Evolutionary conservation across 35 echinoderm and acorn worm species (phyloP).

Genomic region (Apostichopus californicus): DNA sequence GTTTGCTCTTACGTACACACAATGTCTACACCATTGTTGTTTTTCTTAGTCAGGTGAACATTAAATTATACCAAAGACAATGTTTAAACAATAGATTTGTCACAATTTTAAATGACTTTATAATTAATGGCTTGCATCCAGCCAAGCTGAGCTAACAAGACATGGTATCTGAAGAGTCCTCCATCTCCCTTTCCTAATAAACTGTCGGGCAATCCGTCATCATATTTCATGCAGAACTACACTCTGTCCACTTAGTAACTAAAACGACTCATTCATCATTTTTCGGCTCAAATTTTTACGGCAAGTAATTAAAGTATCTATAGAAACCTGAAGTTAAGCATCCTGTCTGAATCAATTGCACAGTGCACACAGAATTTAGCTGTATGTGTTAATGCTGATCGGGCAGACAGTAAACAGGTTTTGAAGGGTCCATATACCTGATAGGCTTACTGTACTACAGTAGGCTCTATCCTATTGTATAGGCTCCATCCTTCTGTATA

Average conservation of each 20-base stretch:
- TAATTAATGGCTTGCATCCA: background rate
- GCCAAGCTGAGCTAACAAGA: background rate
- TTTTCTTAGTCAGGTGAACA: background rate
- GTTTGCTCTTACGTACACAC: too few species aligned
- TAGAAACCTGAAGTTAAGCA: too few species aligned
- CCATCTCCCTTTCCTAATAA: background rate
- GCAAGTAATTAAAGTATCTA: too few species aligned
- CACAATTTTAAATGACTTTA: background rate
- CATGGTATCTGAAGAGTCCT: background rate
- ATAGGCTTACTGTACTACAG: too few species aligned
- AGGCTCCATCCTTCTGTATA: too few species aligned
- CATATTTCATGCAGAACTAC: background rate
- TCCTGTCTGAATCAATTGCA: too few species aligned
- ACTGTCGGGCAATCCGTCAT: background rate
- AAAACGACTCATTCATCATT: background rate
- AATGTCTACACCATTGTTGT: too few species aligned
- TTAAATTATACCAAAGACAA: background rate
- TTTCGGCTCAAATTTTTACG: background rate
- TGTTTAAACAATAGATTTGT: background rate
- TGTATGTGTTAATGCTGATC: too few species aligned
- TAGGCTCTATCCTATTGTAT: too few species aligned
- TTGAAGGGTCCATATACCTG: too few species aligned
- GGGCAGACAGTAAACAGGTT: too few species aligned
- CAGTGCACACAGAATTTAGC: too few species aligned
- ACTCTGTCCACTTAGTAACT: background rate